Percentiles rank a stretch among this genome's conserved stretches.
phyloP scores from a whole-genome alignment of 2,888 invertebrate genomes.

The Chloromyia formosa region DNA sequence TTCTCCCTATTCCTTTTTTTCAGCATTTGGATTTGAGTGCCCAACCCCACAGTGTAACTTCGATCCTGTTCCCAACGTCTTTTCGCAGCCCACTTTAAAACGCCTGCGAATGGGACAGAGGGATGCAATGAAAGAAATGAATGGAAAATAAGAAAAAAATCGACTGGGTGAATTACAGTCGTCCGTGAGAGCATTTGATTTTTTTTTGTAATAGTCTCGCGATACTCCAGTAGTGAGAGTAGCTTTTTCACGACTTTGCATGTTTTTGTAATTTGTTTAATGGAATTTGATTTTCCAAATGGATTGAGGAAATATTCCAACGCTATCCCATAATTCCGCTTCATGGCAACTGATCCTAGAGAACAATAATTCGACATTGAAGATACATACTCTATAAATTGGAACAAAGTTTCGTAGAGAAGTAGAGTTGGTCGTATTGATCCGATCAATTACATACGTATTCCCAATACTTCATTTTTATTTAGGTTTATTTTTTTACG shows the following conservation, averaged over 20 bases:
- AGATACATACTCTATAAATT: not conserved
- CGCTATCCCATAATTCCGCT: constrained; percentile 46
- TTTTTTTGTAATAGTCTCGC: constrained; percentile 17
- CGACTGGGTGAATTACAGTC: constrained; percentile 32
- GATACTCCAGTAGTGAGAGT: constrained; percentile 2
- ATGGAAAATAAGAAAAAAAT: constrained; percentile 11
- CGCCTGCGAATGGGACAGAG: not conserved
- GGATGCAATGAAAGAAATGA: not conserved
- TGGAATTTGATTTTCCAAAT: constrained; percentile 58
- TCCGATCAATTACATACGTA: no score
- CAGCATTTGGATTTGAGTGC: not conserved
- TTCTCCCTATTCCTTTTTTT: not conserved
- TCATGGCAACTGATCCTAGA: not conserved
- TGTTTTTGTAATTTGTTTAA: constrained; percentile 58
- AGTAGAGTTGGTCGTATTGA: no score
- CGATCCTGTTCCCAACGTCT: not conserved
- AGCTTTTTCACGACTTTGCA: constrained; percentile 55
- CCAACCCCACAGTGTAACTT: not conserved
- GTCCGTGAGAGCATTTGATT: constrained; percentile 32
- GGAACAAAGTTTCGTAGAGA: no score
- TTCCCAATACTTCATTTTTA: no score
- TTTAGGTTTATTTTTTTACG: no score
- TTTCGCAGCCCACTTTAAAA: not conserved
- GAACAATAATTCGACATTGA: not conserved
- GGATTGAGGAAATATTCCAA: constrained; percentile 53